A percentile compares a stretch with the other conserved stretches of the same genome.
phyloP scores from a whole-genome alignment of 1,140 invertebrate species.

The Bemisia tabaci region DNA sequence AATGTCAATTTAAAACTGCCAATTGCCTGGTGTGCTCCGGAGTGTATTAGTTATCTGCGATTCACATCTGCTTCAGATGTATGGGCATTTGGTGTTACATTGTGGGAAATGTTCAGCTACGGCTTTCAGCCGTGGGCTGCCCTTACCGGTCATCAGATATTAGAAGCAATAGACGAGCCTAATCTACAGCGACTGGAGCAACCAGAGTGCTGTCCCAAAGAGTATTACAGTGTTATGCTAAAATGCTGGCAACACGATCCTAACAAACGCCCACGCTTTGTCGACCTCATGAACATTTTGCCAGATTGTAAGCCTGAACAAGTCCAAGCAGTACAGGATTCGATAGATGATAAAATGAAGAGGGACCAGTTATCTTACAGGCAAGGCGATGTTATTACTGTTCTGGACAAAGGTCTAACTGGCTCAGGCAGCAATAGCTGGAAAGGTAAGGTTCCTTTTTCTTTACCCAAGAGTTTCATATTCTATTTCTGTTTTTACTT shows the following conservation, averaged over 20 bases:
- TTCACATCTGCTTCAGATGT: conserved; percentile 95
- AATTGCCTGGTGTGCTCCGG: conserved; percentile 97
- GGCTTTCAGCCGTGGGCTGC: conserved; percentile 96
- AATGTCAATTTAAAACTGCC: conserved; percentile 95
- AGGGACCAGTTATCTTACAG: conserved; percentile 67
- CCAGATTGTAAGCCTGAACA: conserved; percentile 83
- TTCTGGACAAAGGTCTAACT: conserved; percentile 73
- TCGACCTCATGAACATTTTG: conserved; percentile 62
- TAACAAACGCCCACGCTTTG: conserved; percentile 76
- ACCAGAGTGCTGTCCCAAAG: conserved; percentile 87
- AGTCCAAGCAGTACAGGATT: conserved; percentile 58
- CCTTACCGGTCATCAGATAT: conserved; percentile 85
- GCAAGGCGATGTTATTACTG: conserved; percentile 81
- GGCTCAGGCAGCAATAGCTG: too few species aligned
- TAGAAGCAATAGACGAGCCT: conserved; percentile 90
- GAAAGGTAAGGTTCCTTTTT: too few species aligned
- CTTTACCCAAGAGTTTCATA: too few species aligned
- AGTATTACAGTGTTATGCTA: conserved; percentile 84
- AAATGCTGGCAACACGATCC: conserved; percentile 93
- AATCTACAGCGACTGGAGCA: conserved; percentile 75
- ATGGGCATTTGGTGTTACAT: conserved; percentile 94
- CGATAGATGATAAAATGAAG: conserved; percentile 32
- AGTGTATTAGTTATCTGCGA: conserved; percentile 89
- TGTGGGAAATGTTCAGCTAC: conserved; percentile 99
- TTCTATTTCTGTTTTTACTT: too few species aligned